Base-by-base conservation (phyloP, 2,797 vertebrate genomes). In the Eutrigla gurnardus region DNA sequence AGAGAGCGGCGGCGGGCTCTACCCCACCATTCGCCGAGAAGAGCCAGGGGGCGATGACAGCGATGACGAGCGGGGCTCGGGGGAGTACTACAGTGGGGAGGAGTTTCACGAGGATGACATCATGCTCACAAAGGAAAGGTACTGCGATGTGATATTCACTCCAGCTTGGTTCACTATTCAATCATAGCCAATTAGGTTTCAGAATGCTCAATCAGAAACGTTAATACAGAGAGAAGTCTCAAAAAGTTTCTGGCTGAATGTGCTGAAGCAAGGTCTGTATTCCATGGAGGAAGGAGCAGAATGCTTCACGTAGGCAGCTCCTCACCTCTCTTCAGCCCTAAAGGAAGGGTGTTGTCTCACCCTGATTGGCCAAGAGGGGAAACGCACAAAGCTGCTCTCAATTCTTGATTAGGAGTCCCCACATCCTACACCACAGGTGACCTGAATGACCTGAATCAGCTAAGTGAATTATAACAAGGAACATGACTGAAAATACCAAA, bases 61-160 rank as follows among this genome's bases (percentile, higher is more conserved):
- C 50, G 94, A 96, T 63, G 96, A 97, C 6, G 94, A 97, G 54
- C 90, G 13, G 62, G 96, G 93, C 73, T 87, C 96, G 0, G 96
- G 91, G 61, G 97, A 97, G 6, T 97, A 96, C 88, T 97, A 92
- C 89, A 98, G 97, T n/a, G 96, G 96, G 14, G 98, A 99, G 40
- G 98, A 99, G 65, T 95, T 94, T 85, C 95, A 95, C 0, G 96
- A 97, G 64, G 97, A 97, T 0, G 95, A 97, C 83, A 94, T 94
- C 85, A 96, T 96, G 69, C 91, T 97, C 33, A 90, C 96, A 9
- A 93, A 89, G 79, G 95, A 95, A 89, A 96, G 97, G 98, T 98
- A 86, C 86, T 66, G 42, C 7, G 33, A 50, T 2, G 14, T 14
- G 9, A 36, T 55, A 17, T 15, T 15, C 32, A 35, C 33, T 36